Conservation (phyloP, 2,797 vertebrate species). For the Cheirogaleus major region DNA sequence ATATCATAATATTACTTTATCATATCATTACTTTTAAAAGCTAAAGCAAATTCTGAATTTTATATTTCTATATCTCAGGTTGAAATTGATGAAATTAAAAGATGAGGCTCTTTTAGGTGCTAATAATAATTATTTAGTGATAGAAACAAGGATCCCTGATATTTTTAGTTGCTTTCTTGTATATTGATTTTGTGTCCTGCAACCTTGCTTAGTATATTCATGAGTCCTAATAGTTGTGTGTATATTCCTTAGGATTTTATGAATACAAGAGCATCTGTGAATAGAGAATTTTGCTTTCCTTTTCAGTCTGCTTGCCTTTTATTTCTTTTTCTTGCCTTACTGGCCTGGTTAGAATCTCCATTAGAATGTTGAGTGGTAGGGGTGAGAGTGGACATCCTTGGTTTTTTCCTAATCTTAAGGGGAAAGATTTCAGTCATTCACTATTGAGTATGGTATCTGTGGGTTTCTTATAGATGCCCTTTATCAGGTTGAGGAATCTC, state of each 20-base stretch:
- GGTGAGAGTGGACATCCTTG: neutral
- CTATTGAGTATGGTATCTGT: neutral
- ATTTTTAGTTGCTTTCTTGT: conserved; percentile 70
- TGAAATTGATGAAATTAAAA: conserved; percentile 73
- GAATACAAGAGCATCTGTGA: neutral
- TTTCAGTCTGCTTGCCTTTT: conserved; percentile 7
- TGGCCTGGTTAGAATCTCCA: neutral
- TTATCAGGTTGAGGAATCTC: neutral
- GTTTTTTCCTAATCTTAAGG: neutral
- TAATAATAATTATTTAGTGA: conserved; percentile 83
- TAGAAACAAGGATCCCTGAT: conserved; percentile 73
- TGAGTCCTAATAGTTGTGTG: neutral
- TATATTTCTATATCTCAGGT: conserved; percentile 58
- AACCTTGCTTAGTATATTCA: neutral
- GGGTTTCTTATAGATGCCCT: neutral
- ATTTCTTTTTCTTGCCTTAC: neutral
- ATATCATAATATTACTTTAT: neutral
- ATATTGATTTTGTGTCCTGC: neutral
- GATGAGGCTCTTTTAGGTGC: conserved; percentile 69
- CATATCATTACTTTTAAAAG: conserved; percentile 64
- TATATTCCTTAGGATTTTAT: neutral
- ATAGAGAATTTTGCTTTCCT: conserved; percentile 37
- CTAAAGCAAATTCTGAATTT: conserved; percentile 61
- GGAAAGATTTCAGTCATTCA: neutral
- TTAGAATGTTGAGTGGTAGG: neutral